phyloP scores from a whole-genome alignment of 2,113 vertebrate genomes.

The Campylorhamphus procurvoides region DNA sequence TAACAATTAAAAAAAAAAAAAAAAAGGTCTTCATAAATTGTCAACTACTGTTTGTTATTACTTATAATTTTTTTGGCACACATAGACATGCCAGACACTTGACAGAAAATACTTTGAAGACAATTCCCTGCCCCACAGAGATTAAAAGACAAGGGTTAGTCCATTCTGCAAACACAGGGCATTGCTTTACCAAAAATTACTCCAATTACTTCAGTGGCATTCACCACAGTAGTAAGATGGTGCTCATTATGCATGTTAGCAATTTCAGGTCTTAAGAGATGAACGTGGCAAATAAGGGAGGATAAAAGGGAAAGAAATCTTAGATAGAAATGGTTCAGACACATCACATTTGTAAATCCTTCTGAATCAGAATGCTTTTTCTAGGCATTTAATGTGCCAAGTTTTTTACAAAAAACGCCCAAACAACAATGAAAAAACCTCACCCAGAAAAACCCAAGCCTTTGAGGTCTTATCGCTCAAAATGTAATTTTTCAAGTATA shows the following conservation, averaged over 20 bases:
- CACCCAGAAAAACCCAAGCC: background rate
- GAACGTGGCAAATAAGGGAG: background rate
- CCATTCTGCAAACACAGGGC: background rate
- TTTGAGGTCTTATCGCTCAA: background rate
- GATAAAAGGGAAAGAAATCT: background rate
- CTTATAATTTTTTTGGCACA: slow-evolving; percentile 28
- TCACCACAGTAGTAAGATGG: background rate
- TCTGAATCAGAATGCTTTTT: background rate
- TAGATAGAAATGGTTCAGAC: background rate
- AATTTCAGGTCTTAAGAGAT: background rate
- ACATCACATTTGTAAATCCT: background rate
- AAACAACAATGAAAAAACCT: background rate
- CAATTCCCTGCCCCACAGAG: background rate
- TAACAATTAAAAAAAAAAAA: background rate
- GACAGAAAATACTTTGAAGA: slow-evolving; percentile 8
- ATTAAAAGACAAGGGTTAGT: background rate
- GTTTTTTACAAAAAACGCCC: background rate
- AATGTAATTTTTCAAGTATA: background rate
- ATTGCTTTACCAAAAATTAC: background rate
- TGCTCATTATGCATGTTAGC: background rate
- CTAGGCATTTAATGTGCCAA: background rate
- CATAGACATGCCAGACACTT: background rate
- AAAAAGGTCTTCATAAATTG: background rate
- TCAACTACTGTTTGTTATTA: slow-evolving; percentile 35
- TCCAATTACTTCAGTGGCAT: background rate